A percentile compares a stretch with the other conserved stretches of the same genome.
Conservation (phyloP, 2,113 vertebrate species). For the Microcebus jonahi region DNA sequence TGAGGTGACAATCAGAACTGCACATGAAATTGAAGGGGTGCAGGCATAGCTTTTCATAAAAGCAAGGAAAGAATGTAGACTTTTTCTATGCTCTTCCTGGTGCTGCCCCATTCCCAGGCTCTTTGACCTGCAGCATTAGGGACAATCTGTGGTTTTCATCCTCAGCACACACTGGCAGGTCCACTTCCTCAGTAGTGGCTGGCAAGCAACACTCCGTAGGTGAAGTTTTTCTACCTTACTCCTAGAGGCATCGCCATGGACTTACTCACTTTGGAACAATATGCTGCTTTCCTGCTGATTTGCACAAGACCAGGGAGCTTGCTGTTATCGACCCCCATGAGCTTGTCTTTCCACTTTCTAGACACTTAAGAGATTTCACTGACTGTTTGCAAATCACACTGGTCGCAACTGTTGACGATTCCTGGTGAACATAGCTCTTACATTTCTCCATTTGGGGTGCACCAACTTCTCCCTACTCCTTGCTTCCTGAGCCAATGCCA, state of each 20-base stretch:
- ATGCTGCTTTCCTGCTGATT: background rate
- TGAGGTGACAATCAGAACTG: background rate
- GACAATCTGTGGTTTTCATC: background rate
- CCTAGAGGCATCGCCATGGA: rapidly evolving
- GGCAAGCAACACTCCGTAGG: background rate
- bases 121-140: background rate
- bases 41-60: background rate
- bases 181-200: background rate
- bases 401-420: background rate
- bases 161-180: too few species aligned
- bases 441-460: background rate
- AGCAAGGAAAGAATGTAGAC: background rate
- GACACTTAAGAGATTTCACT: background rate
- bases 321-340: background rate
- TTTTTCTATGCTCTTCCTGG: background rate
- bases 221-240: background rate
- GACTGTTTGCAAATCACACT: background rate
- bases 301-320: background rate
- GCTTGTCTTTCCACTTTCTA: background rate
- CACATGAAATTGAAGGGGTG: background rate
- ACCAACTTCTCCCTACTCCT: background rate
- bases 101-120: background rate
- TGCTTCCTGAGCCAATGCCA: background rate
- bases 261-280: background rate
- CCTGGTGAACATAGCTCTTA: background rate